A percentile compares a stretch with the other conserved stretches of the same genome.
Conservation (phyloP, 1,140 invertebrate species). For the Ceratina calcarata region DNA sequence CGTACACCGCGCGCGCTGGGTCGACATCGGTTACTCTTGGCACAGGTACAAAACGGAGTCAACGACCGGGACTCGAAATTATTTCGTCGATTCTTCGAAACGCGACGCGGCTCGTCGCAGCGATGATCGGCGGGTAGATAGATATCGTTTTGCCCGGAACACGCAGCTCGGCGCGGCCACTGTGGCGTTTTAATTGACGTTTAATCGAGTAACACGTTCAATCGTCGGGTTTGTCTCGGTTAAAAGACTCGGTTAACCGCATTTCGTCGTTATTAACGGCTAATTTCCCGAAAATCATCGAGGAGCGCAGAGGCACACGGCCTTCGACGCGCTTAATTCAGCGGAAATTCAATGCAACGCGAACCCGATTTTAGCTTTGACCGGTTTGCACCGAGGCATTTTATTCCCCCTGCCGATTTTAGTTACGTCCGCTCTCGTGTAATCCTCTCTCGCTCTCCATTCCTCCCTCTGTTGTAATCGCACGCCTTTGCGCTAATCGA, state of each 20-base stretch:
- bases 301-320: slow-evolving; percentile 23
- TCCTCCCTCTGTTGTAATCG: background rate
- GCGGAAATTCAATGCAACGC: slow-evolving; percentile 51
- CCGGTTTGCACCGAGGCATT: slow-evolving; percentile 21
- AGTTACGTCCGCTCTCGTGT: background rate
- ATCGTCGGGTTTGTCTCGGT: slow-evolving; percentile 34
- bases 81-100: slow-evolving; percentile 47
- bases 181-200: slow-evolving; percentile 10
- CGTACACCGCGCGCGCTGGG: slow-evolving; percentile 12
- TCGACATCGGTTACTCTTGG: slow-evolving; percentile 45
- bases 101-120: background rate
- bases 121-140: background rate
- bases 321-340: slow-evolving; percentile 40
- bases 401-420: slow-evolving; percentile 38
- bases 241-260: slow-evolving; percentile 56
- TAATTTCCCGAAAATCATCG: slow-evolving; percentile 61
- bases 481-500: slow-evolving; percentile 7
- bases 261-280: slow-evolving; percentile 60
- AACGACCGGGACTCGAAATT: slow-evolving; percentile 60
- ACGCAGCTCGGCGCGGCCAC: background rate
- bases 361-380: slow-evolving; percentile 60
- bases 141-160: background rate
- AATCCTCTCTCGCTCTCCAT: background rate
- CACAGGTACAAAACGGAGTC: slow-evolving; percentile 55
- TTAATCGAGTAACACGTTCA: slow-evolving; percentile 42